phyloP scores from a whole-genome alignment of 2,888 invertebrate species.

The Dermolepida albohirtum region DNA sequence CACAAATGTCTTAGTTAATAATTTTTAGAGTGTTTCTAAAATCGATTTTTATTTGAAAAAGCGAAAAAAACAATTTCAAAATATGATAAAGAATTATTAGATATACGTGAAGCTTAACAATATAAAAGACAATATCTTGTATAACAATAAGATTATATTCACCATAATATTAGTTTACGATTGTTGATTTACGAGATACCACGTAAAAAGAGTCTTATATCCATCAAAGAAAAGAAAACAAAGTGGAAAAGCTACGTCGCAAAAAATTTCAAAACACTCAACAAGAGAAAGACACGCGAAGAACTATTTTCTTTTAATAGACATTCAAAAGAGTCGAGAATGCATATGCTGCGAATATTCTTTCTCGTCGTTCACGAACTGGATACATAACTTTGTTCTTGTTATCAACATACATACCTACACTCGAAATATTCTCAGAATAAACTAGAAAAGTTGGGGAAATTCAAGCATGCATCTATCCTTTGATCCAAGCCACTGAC shows the following conservation, averaged over 20 bases:
- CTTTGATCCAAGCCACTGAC: constrained; percentile 31
- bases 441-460: constrained; percentile 33
- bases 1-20: too few species aligned
- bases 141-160: not conserved
- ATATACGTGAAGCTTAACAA: too few species aligned
- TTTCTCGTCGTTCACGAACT: not conserved
- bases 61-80: too few species aligned
- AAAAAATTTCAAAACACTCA: constrained; percentile 27
- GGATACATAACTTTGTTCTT: constrained; percentile 25
- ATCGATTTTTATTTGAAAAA: too few species aligned
- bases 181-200: constrained; percentile 1
- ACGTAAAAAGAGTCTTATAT: constrained; percentile 9
- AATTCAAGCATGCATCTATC: constrained; percentile 29
- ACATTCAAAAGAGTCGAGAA: constrained; percentile 28
- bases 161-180: not conserved
- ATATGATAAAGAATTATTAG: too few species aligned
- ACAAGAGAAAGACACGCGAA: constrained; percentile 4
- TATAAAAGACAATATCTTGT: too few species aligned
- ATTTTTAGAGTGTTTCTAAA: too few species aligned
- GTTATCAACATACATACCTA: constrained; percentile 16
- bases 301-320: constrained; percentile 36
- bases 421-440: constrained; percentile 9
- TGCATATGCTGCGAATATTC: constrained; percentile 22
- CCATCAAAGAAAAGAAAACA: constrained; percentile 7
- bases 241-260: constrained; percentile 26